Base-by-base conservation (phyloP, 1,140 invertebrate species). In the Drosophila pseudoobscura region DNA sequence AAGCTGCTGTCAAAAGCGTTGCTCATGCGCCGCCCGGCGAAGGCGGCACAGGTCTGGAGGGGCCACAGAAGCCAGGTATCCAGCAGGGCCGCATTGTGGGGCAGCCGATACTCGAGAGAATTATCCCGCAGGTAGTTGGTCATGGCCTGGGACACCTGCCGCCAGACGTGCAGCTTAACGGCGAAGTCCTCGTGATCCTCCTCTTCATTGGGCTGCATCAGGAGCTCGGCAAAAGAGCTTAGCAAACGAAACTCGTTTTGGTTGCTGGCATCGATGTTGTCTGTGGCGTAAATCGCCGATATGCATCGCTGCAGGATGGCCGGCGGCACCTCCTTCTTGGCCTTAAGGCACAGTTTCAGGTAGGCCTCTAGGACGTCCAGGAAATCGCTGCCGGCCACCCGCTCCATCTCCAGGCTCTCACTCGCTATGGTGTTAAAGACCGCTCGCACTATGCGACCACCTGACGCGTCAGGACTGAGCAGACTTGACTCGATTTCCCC, bases 31-130 rank as follows among this genome's bases (percentile, higher is more conserved):
- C 75, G 61, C 0, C 78, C 82, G 0, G 89, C 85, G 62, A 90
- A 91, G 6, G 76, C 75, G n/a, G 69, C 69, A n/a, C 68, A 60
- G 0, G 72, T 72, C 2, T 89, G 83, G 1, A 91, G 50, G 0
- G 90, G 90, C 90, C 90, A 91, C 5, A 89, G 20, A 0, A 91
- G 64, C 90, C 90, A 91, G 0, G 51, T 68, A 47, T 91, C 78
- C 49, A 91, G 22, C 11, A 91, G 29, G 6, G 49, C 13, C 0
- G 80, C 71, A 66, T 78, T 76, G 7, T 84, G 62, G 0, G 74
- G 60, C 39, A 87, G 49, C 0, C 88, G 63, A 13, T 84, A 88
- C 15, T 84, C 90, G 3, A 91, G 75, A 0, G 80, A 43, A 47
- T 90, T 83, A 20, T 57, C 51, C 2, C 75, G 77, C 24, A 91